These are phyloP conservation scores for Procambarus clarkii DNA, from an alignment of 1,140 invertebrate species.

Conservation along the genomic window DNA sequence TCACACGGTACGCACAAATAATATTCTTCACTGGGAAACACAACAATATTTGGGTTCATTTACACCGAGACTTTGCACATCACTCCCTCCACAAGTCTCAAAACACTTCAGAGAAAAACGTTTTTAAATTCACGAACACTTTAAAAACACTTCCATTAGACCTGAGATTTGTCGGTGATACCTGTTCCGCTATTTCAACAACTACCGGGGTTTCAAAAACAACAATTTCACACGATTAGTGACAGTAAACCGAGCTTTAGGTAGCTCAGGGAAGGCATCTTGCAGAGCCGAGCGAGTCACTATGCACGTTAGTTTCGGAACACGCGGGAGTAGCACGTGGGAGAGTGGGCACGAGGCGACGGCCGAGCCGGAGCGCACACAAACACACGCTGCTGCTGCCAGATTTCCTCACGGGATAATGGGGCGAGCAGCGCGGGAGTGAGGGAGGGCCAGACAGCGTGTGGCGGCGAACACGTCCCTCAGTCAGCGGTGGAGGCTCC, in stretches of 20 bases:
- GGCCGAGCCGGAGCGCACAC: background rate
- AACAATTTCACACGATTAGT: background rate
- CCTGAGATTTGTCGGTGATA: background rate
- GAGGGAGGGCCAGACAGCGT: background rate
- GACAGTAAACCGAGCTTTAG: too few species aligned
- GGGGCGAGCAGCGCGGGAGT: slow-evolving; percentile 2
- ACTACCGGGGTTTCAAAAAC: background rate
- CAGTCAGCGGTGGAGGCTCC: slow-evolving; percentile 21
- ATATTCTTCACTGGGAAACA: too few species aligned
- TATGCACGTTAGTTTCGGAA: background rate
- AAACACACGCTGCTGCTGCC: background rate
- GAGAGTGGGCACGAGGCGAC: background rate
- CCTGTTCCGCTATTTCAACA: background rate
- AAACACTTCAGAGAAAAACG: too few species aligned
- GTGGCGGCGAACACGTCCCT: slow-evolving; percentile 3
- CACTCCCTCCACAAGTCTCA: background rate
- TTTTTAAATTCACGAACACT: too few species aligned
- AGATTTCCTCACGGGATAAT: slow-evolving; percentile 28
- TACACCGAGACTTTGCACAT: background rate
- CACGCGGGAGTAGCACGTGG: background rate
- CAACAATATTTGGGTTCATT: too few species aligned
- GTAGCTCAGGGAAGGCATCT: background rate
- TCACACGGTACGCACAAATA: background rate
- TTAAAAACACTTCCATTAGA: background rate
- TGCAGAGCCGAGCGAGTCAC: background rate